Percentiles rank a stretch among this genome's conserved stretches.
These are phyloP conservation scores for Beris chalybata DNA, from an alignment of 2,888 invertebrate genomes.

Conservation along the genomic window DNA sequence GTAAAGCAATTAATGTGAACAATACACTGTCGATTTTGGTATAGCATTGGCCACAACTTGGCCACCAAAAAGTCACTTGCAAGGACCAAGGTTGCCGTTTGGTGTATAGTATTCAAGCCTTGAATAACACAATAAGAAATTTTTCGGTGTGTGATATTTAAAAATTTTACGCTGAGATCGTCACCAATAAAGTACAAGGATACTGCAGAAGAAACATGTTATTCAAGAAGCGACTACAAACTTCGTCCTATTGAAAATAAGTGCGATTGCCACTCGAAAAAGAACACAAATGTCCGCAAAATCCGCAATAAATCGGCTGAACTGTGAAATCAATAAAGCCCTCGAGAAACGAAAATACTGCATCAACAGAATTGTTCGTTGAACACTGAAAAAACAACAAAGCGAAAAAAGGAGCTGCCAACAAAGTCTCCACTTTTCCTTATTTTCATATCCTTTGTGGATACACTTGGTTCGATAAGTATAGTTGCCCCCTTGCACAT, in stretches of 20 bases:
- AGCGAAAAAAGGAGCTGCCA: constrained; percentile 17
- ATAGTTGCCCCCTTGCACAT: constrained; percentile 11
- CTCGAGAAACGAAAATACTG: constrained; percentile 28
- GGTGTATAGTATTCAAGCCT: too few relatives aligned
- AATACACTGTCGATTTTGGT: constrained; percentile 5
- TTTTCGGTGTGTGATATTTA: background rate
- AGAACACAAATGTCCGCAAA: constrained; percentile 26
- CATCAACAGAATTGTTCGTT: constrained; percentile 28
- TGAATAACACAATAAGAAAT: too few relatives aligned
- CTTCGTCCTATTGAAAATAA: background rate
- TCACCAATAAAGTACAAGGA: background rate
- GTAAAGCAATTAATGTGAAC: constrained; percentile 16
- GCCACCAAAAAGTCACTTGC: background rate
- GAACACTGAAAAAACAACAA: constrained; percentile 9
- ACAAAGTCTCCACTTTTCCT: constrained; percentile 29
- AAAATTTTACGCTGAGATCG: background rate
- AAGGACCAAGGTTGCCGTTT: too few relatives aligned
- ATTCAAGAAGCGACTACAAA: background rate
- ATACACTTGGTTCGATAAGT: constrained; percentile 23
- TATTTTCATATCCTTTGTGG: constrained; percentile 35
- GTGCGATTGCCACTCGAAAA: background rate
- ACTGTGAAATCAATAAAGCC: constrained; percentile 31
- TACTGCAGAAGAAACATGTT: background rate
- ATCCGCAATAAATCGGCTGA: constrained; percentile 17
- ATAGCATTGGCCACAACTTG: constrained; percentile 7